Conservation (phyloP, 2,888 invertebrate genomes). For the Oeneis ivallda region DNA sequence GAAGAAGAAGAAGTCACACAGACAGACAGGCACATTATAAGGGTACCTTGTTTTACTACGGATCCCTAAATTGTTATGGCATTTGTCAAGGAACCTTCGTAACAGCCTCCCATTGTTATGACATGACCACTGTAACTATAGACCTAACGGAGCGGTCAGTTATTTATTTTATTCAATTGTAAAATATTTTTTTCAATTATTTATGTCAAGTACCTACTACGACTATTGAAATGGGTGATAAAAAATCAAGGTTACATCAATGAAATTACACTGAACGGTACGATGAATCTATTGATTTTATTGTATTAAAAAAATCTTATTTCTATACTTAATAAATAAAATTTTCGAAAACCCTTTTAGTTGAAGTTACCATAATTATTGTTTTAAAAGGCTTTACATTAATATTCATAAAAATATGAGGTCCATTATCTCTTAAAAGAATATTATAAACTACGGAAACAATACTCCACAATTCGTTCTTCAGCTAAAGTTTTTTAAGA, state of each 20-base stretch:
- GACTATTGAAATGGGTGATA: neutral
- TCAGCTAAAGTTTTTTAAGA: conserved; percentile 1
- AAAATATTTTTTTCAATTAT: conserved; percentile 11
- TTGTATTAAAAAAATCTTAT: neutral
- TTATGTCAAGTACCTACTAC: conserved; percentile 11
- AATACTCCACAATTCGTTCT: neutral
- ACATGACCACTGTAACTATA: conserved; percentile 49
- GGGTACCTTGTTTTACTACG: too few species aligned
- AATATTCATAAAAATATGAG: neutral
- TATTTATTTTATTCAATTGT: conserved; percentile 34
- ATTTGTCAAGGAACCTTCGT: conserved; percentile 30
- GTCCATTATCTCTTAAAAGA: neutral
- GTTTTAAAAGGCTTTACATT: neutral
- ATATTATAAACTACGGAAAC: neutral
- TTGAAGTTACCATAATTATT: too few species aligned
- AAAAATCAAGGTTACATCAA: conserved; percentile 15
- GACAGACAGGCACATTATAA: too few species aligned
- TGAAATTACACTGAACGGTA: neutral
- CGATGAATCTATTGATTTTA: neutral
- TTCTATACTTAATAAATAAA: too few species aligned
- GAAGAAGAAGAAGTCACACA: too few species aligned
- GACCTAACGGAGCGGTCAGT: conserved; percentile 44
- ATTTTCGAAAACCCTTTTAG: too few species aligned
- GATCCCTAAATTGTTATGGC: neutral
- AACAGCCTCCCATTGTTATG: conserved; percentile 47